Conservation (phyloP, 2,888 invertebrate species). For the Drosophila colorata region DNA sequence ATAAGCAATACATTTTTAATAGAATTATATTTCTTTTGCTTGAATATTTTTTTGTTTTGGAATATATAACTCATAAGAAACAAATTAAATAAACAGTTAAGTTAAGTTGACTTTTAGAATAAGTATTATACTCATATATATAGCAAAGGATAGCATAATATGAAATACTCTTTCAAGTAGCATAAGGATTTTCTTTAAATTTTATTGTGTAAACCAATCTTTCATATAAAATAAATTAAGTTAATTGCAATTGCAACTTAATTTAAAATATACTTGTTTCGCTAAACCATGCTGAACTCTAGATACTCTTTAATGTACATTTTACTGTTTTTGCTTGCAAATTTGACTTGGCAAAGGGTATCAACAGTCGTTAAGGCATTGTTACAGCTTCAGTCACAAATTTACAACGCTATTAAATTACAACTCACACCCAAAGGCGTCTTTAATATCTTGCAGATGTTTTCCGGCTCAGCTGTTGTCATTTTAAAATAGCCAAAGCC, state of each 20-base stretch:
- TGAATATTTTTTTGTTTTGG: too few species aligned
- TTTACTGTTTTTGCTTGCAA: too few species aligned
- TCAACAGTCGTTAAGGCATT: conserved; percentile 1
- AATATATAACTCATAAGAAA: not conserved
- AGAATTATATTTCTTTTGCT: not conserved
- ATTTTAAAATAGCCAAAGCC: conserved; percentile 16
- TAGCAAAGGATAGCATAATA: too few species aligned
- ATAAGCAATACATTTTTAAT: not conserved
- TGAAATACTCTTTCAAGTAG: too few species aligned
- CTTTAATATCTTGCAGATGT: conserved; percentile 35
- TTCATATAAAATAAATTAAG: too few species aligned
- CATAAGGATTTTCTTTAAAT: too few species aligned
- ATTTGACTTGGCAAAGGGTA: not conserved
- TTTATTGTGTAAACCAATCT: too few species aligned
- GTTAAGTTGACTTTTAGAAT: too few species aligned
- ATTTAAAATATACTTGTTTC: too few species aligned
- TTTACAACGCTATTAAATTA: conserved; percentile 20
- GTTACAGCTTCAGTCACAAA: not conserved
- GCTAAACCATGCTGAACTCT: not conserved
- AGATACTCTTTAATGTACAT: not conserved
- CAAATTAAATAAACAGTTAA: not conserved
- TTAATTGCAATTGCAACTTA: too few species aligned
- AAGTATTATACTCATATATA: too few species aligned
- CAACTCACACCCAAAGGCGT: conserved; percentile 7
- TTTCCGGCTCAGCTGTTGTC: conserved; percentile 25